Evolutionary conservation across 2,888 invertebrate species (phyloP).

Genomic region (Pyrgus malvae): DNA sequence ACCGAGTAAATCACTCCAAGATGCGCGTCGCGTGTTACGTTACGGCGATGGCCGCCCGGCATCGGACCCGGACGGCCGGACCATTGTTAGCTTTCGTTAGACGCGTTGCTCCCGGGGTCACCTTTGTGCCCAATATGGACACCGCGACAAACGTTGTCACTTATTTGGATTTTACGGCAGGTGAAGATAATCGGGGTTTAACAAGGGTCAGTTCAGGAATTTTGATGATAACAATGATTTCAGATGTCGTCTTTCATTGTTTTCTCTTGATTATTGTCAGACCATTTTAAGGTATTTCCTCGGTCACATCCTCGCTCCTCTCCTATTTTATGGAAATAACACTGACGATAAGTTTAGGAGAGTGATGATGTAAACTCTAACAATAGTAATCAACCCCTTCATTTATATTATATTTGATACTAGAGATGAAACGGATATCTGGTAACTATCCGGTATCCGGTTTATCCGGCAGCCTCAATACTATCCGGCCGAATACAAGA

Average conservation of each 20-base stretch:
- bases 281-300: too few species aligned
- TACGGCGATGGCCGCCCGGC: background rate
- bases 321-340: too few species aligned
- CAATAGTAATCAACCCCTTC: too few species aligned
- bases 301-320: too few species aligned
- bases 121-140: slow-evolving; percentile 3
- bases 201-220: background rate
- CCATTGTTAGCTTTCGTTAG: slow-evolving; percentile 14
- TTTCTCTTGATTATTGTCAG: too few species aligned
- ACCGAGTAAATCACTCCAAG: background rate
- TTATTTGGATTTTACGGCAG: background rate
- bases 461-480: too few species aligned
- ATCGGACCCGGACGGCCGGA: slow-evolving; percentile 12
- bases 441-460: too few species aligned
- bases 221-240: background rate
- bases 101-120: slow-evolving; percentile 1
- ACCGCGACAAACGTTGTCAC: slow-evolving; percentile 9
- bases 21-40: background rate
- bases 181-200: background rate
- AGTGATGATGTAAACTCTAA: too few species aligned
- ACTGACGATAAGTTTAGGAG: too few species aligned
- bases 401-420: too few species aligned
- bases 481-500: too few species aligned
- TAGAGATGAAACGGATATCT: too few species aligned
- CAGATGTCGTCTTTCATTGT: background rate